Percentiles rank a stretch among this genome's conserved stretches.
Conservation (phyloP, 2,888 invertebrate genomes). For the Ariolimax columbianus region DNA sequence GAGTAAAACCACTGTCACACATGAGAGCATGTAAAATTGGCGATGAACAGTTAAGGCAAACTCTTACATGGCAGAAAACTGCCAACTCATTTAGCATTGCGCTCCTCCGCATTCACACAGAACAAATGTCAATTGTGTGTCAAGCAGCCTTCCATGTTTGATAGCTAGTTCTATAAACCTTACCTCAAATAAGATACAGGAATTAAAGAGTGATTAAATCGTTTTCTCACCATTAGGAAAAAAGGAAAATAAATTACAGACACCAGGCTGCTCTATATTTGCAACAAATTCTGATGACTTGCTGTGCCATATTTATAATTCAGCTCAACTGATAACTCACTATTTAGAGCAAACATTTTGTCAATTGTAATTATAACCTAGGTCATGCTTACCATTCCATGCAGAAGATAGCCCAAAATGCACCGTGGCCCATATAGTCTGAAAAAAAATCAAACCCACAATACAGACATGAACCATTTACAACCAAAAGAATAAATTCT, state of each 20-base stretch:
- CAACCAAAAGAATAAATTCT: neutral
- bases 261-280: neutral
- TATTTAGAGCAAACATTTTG: neutral
- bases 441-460: conserved; percentile 35
- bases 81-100: too few relatives aligned
- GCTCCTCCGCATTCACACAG: too few relatives aligned
- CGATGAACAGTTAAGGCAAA: too few relatives aligned
- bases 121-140: too few relatives aligned
- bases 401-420: conserved; percentile 86
- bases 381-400: conserved; percentile 80
- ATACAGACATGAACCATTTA: neutral
- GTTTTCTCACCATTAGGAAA: too few relatives aligned
- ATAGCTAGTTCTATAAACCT: too few relatives aligned
- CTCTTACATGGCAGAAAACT: too few relatives aligned
- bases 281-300: neutral
- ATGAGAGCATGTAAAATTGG: too few relatives aligned
- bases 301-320: neutral
- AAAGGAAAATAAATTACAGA: neutral
- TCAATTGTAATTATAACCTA: neutral
- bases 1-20: too few relatives aligned
- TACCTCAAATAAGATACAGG: too few relatives aligned
- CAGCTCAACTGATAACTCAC: neutral
- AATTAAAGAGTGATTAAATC: too few relatives aligned
- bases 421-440: conserved; percentile 92
- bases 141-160: too few relatives aligned